Base-by-base conservation (phyloP, 2,888 invertebrate genomes). In the Euplexia lucipara region DNA sequence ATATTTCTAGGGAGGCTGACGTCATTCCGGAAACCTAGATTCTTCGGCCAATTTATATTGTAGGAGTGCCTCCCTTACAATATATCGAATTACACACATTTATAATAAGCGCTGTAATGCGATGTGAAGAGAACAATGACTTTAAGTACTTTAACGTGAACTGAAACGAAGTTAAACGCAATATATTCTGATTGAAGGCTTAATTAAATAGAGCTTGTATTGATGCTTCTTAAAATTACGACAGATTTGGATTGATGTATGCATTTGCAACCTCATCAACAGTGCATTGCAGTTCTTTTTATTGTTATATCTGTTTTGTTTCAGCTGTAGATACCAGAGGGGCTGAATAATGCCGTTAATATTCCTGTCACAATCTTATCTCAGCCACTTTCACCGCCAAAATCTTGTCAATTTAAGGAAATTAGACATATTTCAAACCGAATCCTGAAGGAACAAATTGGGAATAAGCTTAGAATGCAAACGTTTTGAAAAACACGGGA, bases 11-110 rank as follows among this genome's bases (percentile, higher is more conserved):
- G 48, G 18, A 52, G 39, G 48, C 41, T 79, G 79, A 71, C 76
- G 77, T 77, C 77, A 77, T 76, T 64, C 79, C 76, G 77, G 79
- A 77, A 79, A 77, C 77, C 77, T 32, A 76, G 72, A 79, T 79
- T 79, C 76, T 44, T 64, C 52, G 42, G 39, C 44, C 67, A 76
- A 79, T 79, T 59, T 71, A 59, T 67, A 32, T 51, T 22, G 41
- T 59, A 75, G 77, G 79, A 75, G 79, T 52, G 79, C 44, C 77
- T 41, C 77, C 67, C 65, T 59, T 57, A 75, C 75, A 66, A 75
- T 79, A 70, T 56, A 70, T 66, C 52, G 59, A 45, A 66, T 52
- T 54, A n/a, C n/a, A n/a, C n/a, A n/a, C n/a, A n/a, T n/a, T n/a
- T n/a, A n/a, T n/a, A 58, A 45, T 42, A 41, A 58, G 18, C 61